Percentiles rank a stretch among this genome's conserved stretches.
Conservation (phyloP, 2,888 invertebrate species). For the Escarpia spicata region DNA sequence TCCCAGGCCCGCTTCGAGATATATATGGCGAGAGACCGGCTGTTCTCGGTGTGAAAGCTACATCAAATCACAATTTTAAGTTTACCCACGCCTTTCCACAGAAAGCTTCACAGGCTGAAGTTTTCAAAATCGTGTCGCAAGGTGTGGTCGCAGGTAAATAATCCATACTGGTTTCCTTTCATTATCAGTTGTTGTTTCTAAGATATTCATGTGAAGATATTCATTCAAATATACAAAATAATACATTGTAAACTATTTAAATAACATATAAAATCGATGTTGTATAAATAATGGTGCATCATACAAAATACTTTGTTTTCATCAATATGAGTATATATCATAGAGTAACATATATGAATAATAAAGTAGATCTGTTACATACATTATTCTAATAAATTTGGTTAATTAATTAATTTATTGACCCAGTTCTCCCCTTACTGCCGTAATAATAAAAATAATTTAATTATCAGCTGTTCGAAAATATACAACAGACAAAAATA, state of each 20-base stretch:
- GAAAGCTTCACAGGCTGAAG: slow-evolving; percentile 51
- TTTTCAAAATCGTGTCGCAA: slow-evolving; percentile 54
- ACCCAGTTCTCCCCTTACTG: too few relatives aligned
- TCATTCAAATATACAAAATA: too few relatives aligned
- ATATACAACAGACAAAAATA: too few relatives aligned
- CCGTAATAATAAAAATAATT: too few relatives aligned
- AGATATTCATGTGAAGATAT: background rate
- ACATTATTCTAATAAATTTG: too few relatives aligned
- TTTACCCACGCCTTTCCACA: slow-evolving; percentile 55
- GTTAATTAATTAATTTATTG: too few relatives aligned
- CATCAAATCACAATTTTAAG: slow-evolving; percentile 55
- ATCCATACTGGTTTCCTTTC: background rate
- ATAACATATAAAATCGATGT: too few relatives aligned
- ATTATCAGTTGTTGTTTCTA: background rate
- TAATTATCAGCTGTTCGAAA: too few relatives aligned
- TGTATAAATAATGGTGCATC: background rate
- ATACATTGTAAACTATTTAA: too few relatives aligned
- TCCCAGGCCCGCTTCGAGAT: slow-evolving; percentile 28
- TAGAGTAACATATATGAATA: too few relatives aligned
- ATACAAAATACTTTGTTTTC: background rate
- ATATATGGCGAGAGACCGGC: background rate
- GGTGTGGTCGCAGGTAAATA: slow-evolving; percentile 56
- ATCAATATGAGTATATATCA: background rate
- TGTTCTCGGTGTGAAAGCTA: slow-evolving; percentile 28
- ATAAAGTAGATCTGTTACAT: too few relatives aligned